Percentiles rank a stretch among this genome's conserved stretches.
Evolutionary conservation across 2,888 invertebrate species (phyloP).

Genomic region (Rotaria socialis): DNA sequence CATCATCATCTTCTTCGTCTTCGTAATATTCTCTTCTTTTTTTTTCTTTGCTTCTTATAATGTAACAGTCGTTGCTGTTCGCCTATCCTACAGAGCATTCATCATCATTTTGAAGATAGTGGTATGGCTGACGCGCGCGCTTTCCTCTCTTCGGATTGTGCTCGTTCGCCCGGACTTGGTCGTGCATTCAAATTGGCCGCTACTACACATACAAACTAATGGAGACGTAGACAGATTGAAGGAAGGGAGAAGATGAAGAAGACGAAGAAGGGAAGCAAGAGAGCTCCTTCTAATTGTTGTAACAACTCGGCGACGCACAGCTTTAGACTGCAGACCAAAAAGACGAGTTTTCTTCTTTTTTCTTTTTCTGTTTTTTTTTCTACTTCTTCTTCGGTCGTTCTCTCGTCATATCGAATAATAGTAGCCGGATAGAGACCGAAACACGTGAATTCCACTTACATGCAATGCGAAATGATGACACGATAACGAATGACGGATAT

Average conservation of each 20-base stretch:
- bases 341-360: background rate
- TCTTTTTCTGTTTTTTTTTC: background rate
- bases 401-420: background rate
- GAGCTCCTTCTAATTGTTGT: constrained; percentile 9
- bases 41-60: background rate
- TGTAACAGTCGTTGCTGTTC: background rate
- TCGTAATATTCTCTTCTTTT: background rate
- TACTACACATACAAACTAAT: background rate
- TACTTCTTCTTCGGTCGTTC: background rate
- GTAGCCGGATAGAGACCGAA: background rate
- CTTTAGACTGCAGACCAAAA: background rate
- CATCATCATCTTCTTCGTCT: background rate
- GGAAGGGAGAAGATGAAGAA: background rate
- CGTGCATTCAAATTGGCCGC: constrained; percentile 13
- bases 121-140: background rate
- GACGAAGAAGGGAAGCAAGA: background rate
- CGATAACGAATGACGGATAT: background rate
- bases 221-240: background rate
- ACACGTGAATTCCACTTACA: background rate
- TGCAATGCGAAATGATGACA: background rate
- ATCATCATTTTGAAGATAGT: constrained; percentile 3
- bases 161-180: background rate
- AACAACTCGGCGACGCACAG: background rate
- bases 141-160: constrained; percentile 5
- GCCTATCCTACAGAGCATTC: background rate